Evolutionary conservation across 2,113 vertebrate genomes (phyloP), one percentile per base, ranked within the genome.

Genomic region (Melanerpes aurifrons): DNA sequence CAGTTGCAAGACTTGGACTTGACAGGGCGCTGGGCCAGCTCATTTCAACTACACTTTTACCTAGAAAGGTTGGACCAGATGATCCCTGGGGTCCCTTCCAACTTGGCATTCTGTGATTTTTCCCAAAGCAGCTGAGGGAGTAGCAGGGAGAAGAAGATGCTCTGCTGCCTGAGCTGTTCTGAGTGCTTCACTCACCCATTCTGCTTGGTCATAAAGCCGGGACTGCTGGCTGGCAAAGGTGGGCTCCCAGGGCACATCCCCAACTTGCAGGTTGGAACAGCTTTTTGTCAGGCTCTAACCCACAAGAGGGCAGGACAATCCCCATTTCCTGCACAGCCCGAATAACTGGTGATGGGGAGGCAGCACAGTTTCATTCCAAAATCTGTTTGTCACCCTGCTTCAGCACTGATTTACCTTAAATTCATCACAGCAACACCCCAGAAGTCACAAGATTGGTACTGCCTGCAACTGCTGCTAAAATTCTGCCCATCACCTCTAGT

Each of bases 111-210:
- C 19, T 48, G 48, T 48, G 48, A 0, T 29, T 26, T 26, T 4
- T 4, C 7, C 4, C 62, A 43, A 28, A 50, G 13, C 9, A 3
- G 7, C 40, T 1, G 25, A 37, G 37, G 26, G 29, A 69, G 64
- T 1, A 56, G 29, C n/a, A 26, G 10, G 4, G 1, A 8, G 12
- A 32, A 26, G 22, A 64, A 68, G 35, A 6, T 31, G 16, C 31
- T 4, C 16, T 72, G 1, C 54, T 3, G 62, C 20, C 6, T 2
- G 21, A 40, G 35, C 47, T 48, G 9, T 11, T 59, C 10, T 26
- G 3, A 0, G 0, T 1, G 11, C 40, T 24, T 15, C 1, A 25
- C 26, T 4, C 32, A 6, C 5, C 6, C 50, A 31, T 37, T 24
- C 8, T 3, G 28, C 58, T 31, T 3, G 17, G 31, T 16, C 13